Base-by-base conservation (phyloP, 1,140 invertebrate genomes). In the Drosophila tani region DNA sequence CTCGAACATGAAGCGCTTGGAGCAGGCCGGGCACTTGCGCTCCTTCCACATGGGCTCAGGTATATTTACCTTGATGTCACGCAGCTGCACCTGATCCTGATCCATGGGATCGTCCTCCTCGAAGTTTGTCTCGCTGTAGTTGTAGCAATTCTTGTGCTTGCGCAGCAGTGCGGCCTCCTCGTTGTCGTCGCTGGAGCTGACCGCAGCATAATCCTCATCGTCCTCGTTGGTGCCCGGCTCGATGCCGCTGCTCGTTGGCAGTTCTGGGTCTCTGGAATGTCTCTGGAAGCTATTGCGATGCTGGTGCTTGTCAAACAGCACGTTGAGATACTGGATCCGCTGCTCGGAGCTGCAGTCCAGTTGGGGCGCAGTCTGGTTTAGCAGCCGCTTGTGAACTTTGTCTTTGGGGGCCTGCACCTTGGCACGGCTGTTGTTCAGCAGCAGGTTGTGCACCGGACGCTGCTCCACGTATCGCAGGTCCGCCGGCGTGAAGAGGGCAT, bases 61-160 rank as follows among this genome's bases (percentile, higher is more conserved):
- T 67, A 92, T 92, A 17, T 86, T 86, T 0, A 92, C 91, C 17
- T 88, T 88, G 8, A 88, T 76, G 53, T 91, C 74, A 12, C 88
- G 56, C 3, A 92, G n/a, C 55, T 91, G 79, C 5, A 92, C 11
- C 56, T 91, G 79, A 0, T 82, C 90, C 59, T 91, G 79, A 49
- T 91, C 81, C 81, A 92, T 92, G 19, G 91, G 85, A 80, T 92
- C 91, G 49, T 92, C 91, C n/a, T 92, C 91, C 56, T 92, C 87
- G 41, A 92, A 92, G 58, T 91, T 92, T 1, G 86, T 92, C 46
- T 92, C 91, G 21, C 62, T 91, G 58, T 92, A 92, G 19, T 90
- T 91, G 41, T 91, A 91, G 40, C 66, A 82, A 32, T 91, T 91
- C 55, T 91, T 91, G 50, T 88, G 65, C 49, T 90, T 85, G 14